A percentile compares a stretch with the other conserved stretches of the same genome.
phyloP scores from a whole-genome alignment of 2,797 vertebrate genomes.

The Syngnathus acus region DNA sequence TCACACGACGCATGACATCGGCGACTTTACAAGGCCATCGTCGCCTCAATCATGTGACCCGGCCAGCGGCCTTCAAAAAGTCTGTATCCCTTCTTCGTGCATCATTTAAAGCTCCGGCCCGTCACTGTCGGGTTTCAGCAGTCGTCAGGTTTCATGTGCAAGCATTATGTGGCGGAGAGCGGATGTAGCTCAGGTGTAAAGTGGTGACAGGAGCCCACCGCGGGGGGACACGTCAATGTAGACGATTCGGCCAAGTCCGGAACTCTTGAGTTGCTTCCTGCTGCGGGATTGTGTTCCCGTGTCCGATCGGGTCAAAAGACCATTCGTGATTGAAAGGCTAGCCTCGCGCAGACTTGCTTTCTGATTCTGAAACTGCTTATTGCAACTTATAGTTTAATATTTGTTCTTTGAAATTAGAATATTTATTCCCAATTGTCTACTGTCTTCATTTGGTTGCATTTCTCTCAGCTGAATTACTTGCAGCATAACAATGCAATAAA shows the following conservation, averaged over 20 bases:
- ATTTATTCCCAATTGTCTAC: too few species aligned
- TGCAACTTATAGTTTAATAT: too few species aligned
- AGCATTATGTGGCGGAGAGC: conserved; percentile 8
- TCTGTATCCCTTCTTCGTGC: conserved; percentile 37
- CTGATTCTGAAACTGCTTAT: neutral
- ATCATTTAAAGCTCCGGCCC: conserved; percentile 41
- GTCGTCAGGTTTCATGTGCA: conserved; percentile 40
- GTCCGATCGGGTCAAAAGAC: conserved; percentile 25
- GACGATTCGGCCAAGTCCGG: neutral
- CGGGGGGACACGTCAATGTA: conserved; percentile 18
- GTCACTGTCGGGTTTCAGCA: conserved; percentile 55
- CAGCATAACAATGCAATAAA: too few species aligned
- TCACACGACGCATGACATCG: neutral
- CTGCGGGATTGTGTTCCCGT: conserved; percentile 22
- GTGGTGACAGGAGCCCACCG: conserved; percentile 20
- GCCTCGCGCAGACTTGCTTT: conserved; percentile 1
- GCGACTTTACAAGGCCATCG: neutral
- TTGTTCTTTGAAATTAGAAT: too few species aligned
- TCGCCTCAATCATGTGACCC: neutral
- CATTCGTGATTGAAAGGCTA: conserved; percentile 17
- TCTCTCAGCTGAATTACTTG: too few species aligned
- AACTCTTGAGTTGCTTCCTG: conserved; percentile 23
- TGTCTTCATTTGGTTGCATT: too few species aligned
- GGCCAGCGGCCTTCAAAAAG: neutral
- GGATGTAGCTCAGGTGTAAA: conserved; percentile 28